Evolutionary conservation across 2,797 vertebrate genomes (phyloP).

Genomic region (Epinephelus awoara): DNA sequence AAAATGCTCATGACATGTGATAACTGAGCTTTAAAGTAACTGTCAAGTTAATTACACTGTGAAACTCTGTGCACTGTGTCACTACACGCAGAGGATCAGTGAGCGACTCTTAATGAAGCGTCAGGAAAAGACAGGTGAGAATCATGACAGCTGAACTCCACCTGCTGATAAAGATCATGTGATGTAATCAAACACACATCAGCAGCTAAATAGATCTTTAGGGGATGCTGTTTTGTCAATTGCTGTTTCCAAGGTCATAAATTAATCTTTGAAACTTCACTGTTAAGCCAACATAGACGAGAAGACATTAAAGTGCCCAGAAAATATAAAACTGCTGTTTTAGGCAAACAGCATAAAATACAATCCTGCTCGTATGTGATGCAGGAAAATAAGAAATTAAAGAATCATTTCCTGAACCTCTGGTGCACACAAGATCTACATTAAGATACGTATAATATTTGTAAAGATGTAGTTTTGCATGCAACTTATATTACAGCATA

Average conservation of each 20-base stretch:
- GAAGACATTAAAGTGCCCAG: not conserved
- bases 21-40: conserved; percentile 37
- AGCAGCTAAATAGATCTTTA: not conserved
- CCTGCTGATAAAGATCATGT: not conserved
- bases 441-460: not conserved
- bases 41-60: conserved; percentile 43
- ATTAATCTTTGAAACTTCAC: not conserved
- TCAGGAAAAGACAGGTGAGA: not conserved
- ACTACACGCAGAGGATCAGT: conserved; percentile 11
- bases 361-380: not conserved
- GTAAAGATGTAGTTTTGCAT: not conserved
- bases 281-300: not conserved
- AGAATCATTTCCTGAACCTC: too few species aligned
- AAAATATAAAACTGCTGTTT: not conserved
- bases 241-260: not conserved
- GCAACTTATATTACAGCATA: not conserved
- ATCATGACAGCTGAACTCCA: not conserved
- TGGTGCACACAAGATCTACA: not conserved
- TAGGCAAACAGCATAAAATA: not conserved
- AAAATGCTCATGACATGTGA: conserved; percentile 45
- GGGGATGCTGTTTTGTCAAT: not conserved
- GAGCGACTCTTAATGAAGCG: not conserved
- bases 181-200: conserved; percentile 3
- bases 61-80: conserved; percentile 9
- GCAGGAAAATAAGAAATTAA: too few species aligned